Conservation (phyloP, 2,113 vertebrate genomes). For the Oxygymnocypris stewartii region DNA sequence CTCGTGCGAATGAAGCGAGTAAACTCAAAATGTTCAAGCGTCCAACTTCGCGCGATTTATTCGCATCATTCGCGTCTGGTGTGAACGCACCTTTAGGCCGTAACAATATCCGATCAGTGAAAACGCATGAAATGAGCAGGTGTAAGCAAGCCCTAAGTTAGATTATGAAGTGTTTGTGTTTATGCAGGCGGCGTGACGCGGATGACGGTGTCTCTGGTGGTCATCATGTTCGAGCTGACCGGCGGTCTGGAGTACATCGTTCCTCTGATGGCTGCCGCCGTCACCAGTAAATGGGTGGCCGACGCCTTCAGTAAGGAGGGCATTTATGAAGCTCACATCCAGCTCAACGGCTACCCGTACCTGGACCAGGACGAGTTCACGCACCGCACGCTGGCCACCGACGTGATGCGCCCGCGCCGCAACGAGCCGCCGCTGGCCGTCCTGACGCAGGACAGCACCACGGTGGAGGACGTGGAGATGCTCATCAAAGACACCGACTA, state of each 20-base stretch:
- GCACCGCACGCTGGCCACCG: conserved; percentile 92
- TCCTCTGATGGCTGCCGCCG: conserved; percentile 95
- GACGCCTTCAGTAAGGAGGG: conserved; percentile 97
- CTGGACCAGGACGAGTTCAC: conserved; percentile 97
- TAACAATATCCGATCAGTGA: no score
- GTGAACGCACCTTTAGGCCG: no score
- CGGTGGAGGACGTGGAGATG: conserved; percentile 92
- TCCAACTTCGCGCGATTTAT: no score
- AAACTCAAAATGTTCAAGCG: no score
- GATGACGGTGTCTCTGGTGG: conserved; percentile 97
- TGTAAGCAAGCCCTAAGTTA: no score
- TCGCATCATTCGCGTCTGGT: no score
- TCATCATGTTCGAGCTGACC: conserved; percentile 99
- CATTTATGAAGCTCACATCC: conserved; percentile 98
- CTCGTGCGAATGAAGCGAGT: no score
- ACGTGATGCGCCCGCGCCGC: conserved; percentile 92
- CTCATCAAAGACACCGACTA: conserved; percentile 98
- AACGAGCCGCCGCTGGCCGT: conserved; percentile 90
- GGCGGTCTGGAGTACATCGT: conserved; percentile 98
- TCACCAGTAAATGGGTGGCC: conserved; percentile 98
- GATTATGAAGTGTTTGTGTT: background rate
- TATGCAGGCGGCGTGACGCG: conserved; percentile 89
- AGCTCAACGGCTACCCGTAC: conserved; percentile 95
- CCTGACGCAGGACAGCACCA: conserved; percentile 92
- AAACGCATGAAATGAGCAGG: no score